A percentile compares a stretch with the other conserved stretches of the same genome.
phyloP scores from a whole-genome alignment of 2,888 invertebrate species.

The Lottia gigantea region DNA sequence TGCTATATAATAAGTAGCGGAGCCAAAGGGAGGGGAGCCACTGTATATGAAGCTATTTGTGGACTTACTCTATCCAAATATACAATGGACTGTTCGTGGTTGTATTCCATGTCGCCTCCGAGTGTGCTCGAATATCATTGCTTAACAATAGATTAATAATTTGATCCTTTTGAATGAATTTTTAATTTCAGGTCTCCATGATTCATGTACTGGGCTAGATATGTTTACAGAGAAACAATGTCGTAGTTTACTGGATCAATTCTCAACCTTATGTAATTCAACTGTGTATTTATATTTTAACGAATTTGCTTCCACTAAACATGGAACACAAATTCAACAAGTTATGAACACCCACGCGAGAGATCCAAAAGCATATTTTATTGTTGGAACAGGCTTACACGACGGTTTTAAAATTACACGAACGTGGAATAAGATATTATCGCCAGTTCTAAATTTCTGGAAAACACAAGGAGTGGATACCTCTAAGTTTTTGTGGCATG shows the following conservation, averaged over 20 bases:
- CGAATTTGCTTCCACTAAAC: constrained; percentile 14
- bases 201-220: neutral
- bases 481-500: constrained; percentile 27
- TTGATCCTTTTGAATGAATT: too few species aligned
- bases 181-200: neutral
- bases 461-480: neutral
- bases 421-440: constrained; percentile 10
- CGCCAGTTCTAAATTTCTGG: constrained; percentile 12
- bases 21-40: too few species aligned
- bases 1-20: too few species aligned
- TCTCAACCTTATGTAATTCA: neutral
- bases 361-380: constrained; percentile 16
- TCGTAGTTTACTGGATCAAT: neutral
- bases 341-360: constrained; percentile 16
- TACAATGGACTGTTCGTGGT: neutral
- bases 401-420: constrained; percentile 21
- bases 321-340: constrained; percentile 8
- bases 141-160: too few species aligned
- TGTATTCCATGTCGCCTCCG: neutral
- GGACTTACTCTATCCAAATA: too few species aligned
- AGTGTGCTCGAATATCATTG: too few species aligned
- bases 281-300: constrained; percentile 6
- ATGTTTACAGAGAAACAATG: constrained; percentile 2
- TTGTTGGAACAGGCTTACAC: constrained; percentile 29
- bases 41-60: too few species aligned